Conservation (phyloP, 2,888 invertebrate genomes). For the Ypsolopha scabrella region DNA sequence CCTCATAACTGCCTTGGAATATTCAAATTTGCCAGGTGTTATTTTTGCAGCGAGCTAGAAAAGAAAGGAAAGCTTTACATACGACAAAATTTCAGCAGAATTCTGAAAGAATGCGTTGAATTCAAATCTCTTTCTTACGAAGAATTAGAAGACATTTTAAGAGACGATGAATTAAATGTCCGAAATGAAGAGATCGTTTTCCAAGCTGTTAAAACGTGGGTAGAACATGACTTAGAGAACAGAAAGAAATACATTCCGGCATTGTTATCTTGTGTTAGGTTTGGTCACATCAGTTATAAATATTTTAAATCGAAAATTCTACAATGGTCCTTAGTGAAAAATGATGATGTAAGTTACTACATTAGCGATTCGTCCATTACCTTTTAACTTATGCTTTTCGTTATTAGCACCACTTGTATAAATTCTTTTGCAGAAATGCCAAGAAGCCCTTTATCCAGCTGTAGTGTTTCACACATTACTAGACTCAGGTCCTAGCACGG, state of each 20-base stretch:
- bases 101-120: constrained; percentile 73
- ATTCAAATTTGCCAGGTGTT: constrained; percentile 76
- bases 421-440: constrained; percentile 50
- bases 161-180: constrained; percentile 80
- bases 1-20: constrained; percentile 80
- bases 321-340: constrained; percentile 63
- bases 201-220: constrained; percentile 79
- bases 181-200: constrained; percentile 80
- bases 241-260: constrained; percentile 68
- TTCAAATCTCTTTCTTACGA: constrained; percentile 71
- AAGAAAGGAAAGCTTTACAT: constrained; percentile 71
- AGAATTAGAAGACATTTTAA: constrained; percentile 74
- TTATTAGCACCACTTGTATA: background rate
- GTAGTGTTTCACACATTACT: constrained; percentile 63
- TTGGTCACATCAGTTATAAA: constrained; percentile 73
- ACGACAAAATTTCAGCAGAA: constrained; percentile 70
- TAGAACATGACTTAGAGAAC: constrained; percentile 68
- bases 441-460: constrained; percentile 64
- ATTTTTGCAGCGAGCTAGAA: constrained; percentile 77
- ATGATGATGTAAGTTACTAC: constrained; percentile 51
- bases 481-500: constrained; percentile 56
- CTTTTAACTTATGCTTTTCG: too few relatives aligned
- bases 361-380: background rate
- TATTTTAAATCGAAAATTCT: constrained; percentile 70
- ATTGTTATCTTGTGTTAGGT: constrained; percentile 74